Percentiles rank a stretch among this genome's conserved stretches.
Conservation (phyloP, 1,140 invertebrate species). For the Zaprionus camerounensis region DNA sequence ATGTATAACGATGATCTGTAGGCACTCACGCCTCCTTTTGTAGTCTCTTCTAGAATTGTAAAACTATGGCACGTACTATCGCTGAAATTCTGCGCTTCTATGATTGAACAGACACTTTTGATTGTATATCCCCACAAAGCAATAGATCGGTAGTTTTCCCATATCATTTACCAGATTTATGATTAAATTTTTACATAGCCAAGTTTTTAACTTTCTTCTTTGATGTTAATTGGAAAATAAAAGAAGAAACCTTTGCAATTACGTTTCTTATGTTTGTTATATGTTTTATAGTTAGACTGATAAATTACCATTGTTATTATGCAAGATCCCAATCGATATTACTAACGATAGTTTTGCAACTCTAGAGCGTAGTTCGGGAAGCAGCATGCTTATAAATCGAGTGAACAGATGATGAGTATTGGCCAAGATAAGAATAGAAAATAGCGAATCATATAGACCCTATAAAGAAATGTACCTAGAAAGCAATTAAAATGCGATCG, state of each 20-base stretch:
- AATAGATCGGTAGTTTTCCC: neutral
- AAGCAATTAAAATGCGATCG: conserved; percentile 78
- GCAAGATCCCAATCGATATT: neutral
- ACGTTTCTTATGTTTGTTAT: neutral
- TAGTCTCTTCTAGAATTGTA: conserved; percentile 38
- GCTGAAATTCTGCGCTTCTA: neutral
- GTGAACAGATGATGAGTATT: conserved; percentile 22
- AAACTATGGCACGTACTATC: neutral
- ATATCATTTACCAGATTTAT: neutral
- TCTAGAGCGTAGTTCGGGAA: conserved; percentile 18
- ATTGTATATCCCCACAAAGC: neutral
- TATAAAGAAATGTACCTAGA: conserved; percentile 75
- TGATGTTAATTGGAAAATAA: neutral
- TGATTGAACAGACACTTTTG: neutral
- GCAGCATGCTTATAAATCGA: conserved; percentile 39
- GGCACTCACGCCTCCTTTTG: conserved; percentile 28
- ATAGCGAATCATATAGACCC: conserved; percentile 44
- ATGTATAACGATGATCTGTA: conserved; percentile 50
- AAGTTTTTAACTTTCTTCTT: neutral
- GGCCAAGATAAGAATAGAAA: conserved; percentile 30
- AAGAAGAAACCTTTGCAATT: neutral
- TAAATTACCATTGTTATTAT: neutral
- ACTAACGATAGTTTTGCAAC: neutral
- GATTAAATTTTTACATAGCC: neutral
- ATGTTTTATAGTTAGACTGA: neutral